Percentiles rank a stretch among this genome's conserved stretches.
Evolutionary conservation across 30 jellyfish, hydroid and myxozoan genomes (phyloP).

Genomic region (Pelagia noctiluca): DNA sequence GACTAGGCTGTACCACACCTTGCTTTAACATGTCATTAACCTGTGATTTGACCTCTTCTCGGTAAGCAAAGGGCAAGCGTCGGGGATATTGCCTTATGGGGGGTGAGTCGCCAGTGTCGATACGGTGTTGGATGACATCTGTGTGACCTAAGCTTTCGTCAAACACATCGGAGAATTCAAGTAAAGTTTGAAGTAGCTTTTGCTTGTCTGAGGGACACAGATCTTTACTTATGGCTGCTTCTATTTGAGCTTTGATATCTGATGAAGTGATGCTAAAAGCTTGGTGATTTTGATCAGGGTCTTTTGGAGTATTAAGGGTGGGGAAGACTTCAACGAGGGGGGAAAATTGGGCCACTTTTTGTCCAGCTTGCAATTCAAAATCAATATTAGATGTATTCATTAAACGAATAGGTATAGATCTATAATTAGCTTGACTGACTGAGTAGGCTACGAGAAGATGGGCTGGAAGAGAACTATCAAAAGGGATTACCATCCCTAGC

Average conservation of each 20-base stretch:
- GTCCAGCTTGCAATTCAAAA: slow-evolving; percentile 41
- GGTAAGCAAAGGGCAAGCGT: slow-evolving; percentile 41
- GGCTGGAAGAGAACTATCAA: slow-evolving; percentile 14
- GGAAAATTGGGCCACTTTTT: slow-evolving; percentile 1
- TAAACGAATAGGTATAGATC: slow-evolving; percentile 19
- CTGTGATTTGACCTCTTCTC: slow-evolving; percentile 41
- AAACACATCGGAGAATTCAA: no score
- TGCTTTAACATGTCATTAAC: slow-evolving; percentile 36
- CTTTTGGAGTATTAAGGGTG: neutral
- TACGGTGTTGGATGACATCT: slow-evolving; percentile 3
- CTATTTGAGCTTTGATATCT: no score
- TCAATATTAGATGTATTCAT: slow-evolving; percentile 47
- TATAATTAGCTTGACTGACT: slow-evolving; percentile 28
- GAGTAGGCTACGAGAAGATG: slow-evolving; percentile 33
- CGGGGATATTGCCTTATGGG: slow-evolving; percentile 57
- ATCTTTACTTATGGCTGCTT: no score
- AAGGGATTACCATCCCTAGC: slow-evolving; percentile 43
- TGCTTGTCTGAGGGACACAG: slow-evolving; percentile 5
- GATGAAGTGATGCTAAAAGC: slow-evolving; percentile 1
- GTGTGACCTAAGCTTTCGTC: no score
- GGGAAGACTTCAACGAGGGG: slow-evolving; percentile 40
- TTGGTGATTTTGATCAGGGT: slow-evolving; percentile 7
- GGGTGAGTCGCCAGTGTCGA: slow-evolving; percentile 35
- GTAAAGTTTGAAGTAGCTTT: no score
- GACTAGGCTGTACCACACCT: no score